Evolutionary conservation across 1,140 invertebrate species (phyloP).

Genomic region (Campoletis sonorensis): DNA sequence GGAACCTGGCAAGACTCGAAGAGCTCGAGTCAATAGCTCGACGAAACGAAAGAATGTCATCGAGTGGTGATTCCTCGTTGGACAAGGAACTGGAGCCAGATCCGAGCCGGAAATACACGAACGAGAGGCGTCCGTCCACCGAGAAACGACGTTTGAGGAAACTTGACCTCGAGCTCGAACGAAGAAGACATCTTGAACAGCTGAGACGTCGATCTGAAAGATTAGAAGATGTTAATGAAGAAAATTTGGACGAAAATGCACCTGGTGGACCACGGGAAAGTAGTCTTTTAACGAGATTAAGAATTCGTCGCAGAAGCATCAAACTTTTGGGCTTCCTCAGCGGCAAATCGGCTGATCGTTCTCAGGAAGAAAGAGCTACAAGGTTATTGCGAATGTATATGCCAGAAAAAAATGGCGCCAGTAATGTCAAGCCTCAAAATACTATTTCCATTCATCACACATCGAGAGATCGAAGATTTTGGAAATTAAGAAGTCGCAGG

Average conservation of each 20-base stretch:
- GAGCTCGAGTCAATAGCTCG: conserved; percentile 49
- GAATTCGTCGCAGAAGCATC: conserved; percentile 65
- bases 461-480: conserved; percentile 72
- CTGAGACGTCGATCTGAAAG: conserved; percentile 60
- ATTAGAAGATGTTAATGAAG: conserved; percentile 57
- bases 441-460: conserved; percentile 74
- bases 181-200: conserved; percentile 56
- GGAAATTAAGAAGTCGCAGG: conserved; percentile 71
- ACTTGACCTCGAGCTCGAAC: conserved; percentile 53
- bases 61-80: conserved; percentile 35
- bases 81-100: conserved; percentile 39
- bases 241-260: conserved; percentile 49
- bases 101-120: conserved; percentile 20
- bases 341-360: conserved; percentile 62
- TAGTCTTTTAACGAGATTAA: conserved; percentile 64
- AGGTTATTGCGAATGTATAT: conserved; percentile 69
- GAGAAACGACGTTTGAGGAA: conserved; percentile 47
- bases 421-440: conserved; percentile 58
- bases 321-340: conserved; percentile 69
- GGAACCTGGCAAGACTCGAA: conserved; percentile 11
- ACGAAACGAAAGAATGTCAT: conserved; percentile 45
- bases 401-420: conserved; percentile 62
- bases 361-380: conserved; percentile 69
- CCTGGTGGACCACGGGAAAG: conserved; percentile 58
- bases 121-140: conserved; percentile 42